Conservation (phyloP, 2,113 vertebrate genomes). For the Sprattus sprattus region DNA sequence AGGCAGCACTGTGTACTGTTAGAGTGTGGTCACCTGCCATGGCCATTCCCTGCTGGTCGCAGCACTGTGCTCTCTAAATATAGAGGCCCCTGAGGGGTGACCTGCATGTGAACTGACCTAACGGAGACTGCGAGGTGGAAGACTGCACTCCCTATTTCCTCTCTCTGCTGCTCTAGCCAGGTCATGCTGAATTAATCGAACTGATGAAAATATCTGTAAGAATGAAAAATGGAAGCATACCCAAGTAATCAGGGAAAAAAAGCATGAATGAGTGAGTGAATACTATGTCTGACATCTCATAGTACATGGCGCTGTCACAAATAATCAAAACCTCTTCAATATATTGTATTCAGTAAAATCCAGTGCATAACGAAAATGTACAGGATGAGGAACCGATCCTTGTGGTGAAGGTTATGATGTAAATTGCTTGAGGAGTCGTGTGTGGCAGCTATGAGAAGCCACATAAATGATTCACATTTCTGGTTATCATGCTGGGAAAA, state of each 20-base stretch:
- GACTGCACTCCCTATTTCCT: not conserved
- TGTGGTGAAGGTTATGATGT: not conserved
- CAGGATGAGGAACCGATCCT: not conserved
- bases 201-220: not conserved
- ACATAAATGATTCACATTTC: not conserved
- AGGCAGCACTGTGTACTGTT: not conserved
- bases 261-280: not conserved
- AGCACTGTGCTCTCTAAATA: not conserved
- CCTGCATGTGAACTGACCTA: not conserved
- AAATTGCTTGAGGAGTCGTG: not conserved
- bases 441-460: not conserved
- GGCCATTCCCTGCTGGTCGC: not conserved
- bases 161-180: not conserved
- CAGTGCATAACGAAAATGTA: not conserved
- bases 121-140: not conserved
- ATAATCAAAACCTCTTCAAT: not conserved
- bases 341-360: not conserved
- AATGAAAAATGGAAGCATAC: not conserved
- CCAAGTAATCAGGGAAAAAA: not conserved
- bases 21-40: constrained; percentile 5
- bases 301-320: not conserved
- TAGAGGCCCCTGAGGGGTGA: not conserved
- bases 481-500: not conserved
- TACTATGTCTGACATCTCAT: not conserved
- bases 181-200: not conserved